Percentiles rank a stretch among this genome's conserved stretches.
These are phyloP conservation scores for Chrysopa pallens DNA, from an alignment of 1,140 invertebrate genomes.

Conservation along the genomic window DNA sequence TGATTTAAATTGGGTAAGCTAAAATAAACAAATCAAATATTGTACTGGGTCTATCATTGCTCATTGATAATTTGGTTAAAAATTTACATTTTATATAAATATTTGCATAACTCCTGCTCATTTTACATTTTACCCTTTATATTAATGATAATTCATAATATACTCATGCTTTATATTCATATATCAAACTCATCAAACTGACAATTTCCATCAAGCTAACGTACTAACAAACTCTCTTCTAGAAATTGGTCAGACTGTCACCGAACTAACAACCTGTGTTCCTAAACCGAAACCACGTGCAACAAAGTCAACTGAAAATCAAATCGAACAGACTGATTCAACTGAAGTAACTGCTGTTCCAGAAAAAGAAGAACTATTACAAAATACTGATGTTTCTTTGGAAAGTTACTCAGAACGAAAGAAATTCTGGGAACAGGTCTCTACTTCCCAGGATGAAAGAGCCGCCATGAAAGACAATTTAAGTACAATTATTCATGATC, in stretches of 20 bases:
- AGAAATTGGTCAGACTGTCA: constrained; percentile 19
- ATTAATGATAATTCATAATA: no score
- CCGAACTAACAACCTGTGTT: constrained; percentile 4
- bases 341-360: constrained; percentile 3
- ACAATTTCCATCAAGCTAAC: constrained; percentile 12
- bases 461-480: constrained; percentile 7
- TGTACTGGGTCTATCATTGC: no score
- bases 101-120: no score
- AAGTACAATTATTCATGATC: no score
- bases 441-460: constrained; percentile 1
- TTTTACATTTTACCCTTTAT: no score
- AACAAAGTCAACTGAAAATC: constrained; percentile 10
- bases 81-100: no score
- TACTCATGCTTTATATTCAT: no score
- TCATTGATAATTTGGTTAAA: no score
- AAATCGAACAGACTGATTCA: constrained; percentile 9
- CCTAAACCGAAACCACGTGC: constrained; percentile 21
- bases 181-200: no score
- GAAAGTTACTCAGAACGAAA: constrained; percentile 24
- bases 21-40: no score
- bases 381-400: constrained; percentile 8
- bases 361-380: constrained; percentile 2
- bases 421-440: constrained; percentile 28
- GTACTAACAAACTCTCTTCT: constrained; percentile 21
- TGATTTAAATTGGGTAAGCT: no score